Conservation (phyloP, 2,113 vertebrate genomes). For the Sturnira hondurensis region DNA sequence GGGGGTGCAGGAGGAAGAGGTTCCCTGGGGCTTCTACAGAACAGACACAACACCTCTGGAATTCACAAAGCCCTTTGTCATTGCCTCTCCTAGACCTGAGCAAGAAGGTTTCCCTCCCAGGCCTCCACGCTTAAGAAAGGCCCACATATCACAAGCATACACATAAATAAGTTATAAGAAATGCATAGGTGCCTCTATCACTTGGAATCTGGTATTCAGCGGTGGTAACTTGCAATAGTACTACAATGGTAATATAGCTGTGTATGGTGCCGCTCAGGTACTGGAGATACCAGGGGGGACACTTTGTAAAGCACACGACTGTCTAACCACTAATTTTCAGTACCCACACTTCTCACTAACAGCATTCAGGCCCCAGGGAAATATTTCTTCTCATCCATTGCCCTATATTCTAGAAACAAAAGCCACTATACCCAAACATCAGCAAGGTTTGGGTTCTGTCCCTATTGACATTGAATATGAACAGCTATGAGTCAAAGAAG, state of each 20-base stretch:
- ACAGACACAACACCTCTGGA: not conserved
- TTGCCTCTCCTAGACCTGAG: not conserved
- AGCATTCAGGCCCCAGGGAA: not conserved
- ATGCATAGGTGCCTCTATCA: not conserved
- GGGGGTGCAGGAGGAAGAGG: not conserved
- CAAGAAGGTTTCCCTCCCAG: not conserved
- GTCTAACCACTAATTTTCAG: not conserved
- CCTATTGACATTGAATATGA: not conserved
- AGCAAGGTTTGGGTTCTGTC: not conserved
- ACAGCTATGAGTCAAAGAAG: not conserved
- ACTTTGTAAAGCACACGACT: too few species aligned
- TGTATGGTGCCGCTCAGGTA: too few species aligned
- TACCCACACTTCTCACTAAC: not conserved
- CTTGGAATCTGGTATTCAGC: not conserved
- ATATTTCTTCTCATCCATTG: not conserved
- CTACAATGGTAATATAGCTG: too few species aligned
- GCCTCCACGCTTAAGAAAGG: not conserved
- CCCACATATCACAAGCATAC: not conserved
- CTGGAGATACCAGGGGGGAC: too few species aligned
- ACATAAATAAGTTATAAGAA: not conserved
- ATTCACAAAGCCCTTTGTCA: not conserved
- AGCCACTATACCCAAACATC: not conserved
- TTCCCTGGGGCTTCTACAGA: not conserved
- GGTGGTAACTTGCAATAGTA: not conserved
- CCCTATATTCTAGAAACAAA: not conserved